Conservation (phyloP, 2,888 invertebrate genomes). For the Mimas tiliae region DNA sequence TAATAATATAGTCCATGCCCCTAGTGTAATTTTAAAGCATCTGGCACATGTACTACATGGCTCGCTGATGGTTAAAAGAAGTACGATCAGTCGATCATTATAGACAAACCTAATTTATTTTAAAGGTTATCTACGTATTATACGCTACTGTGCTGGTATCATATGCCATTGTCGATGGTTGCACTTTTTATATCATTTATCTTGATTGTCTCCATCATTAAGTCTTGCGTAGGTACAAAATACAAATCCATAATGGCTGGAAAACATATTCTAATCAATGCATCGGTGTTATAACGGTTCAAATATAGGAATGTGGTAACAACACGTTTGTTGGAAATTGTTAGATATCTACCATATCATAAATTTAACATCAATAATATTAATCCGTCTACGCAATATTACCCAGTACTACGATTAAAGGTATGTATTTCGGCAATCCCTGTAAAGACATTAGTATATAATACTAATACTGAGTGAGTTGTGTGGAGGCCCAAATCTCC, state of each 20-base stretch:
- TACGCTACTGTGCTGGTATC: neutral
- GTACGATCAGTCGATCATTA: constrained; percentile 10
- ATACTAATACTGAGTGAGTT: no score
- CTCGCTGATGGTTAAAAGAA: constrained; percentile 12
- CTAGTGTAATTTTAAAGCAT: constrained; percentile 34
- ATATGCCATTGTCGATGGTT: neutral
- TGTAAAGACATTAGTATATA: no score
- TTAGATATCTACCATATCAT: no score
- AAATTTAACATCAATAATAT: no score
- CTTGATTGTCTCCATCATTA: neutral
- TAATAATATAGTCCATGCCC: constrained; percentile 67
- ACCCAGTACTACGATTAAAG: no score
- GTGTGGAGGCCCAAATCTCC: no score
- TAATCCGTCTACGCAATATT: no score
- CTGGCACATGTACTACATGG: neutral
- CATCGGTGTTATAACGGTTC: neutral
- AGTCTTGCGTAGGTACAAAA: neutral
- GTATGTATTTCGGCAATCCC: no score
- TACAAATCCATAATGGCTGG: neutral
- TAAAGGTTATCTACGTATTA: constrained; percentile 15
- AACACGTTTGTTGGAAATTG: no score
- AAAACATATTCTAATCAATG: neutral
- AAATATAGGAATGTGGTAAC: neutral
- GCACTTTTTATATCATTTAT: neutral
- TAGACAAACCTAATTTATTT: constrained; percentile 18